Base-by-base conservation (phyloP, 1,140 invertebrate genomes). In the Pseudachorutes palmiensis region DNA sequence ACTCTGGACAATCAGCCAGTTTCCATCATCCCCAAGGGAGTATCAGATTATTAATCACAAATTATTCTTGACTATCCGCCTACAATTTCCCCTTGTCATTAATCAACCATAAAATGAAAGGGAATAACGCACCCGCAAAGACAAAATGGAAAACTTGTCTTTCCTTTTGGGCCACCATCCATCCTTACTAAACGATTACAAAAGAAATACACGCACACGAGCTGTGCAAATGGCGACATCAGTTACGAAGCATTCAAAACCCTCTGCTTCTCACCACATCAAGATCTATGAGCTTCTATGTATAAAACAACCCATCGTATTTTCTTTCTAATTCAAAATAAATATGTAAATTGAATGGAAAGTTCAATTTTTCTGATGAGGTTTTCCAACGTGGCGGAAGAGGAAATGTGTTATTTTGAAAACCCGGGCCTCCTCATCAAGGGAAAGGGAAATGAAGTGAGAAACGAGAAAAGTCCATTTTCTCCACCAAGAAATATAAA, bases 41-140 rank as follows among this genome's bases (percentile, higher is more conserved):
- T 45, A 45, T n/a, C n/a, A 45, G 36, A 45, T 45, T 45, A 45
- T 45, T 45, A 45, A 45, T 45, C 36, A 45, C n/a, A n/a, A n/a
- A n/a, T n/a, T 12, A 45, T 45, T 45, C 36, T 45, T 45, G 36
- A 9, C 36, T 12, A 45, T 19, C 36, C 36, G 19, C 36, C 36
- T 45, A 9, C 36, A 12, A 45, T 45, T 9, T 19, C 9, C 19
- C 19, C 36, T 19, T 45, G 36, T 45, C 36, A 45, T 45, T 45
- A 45, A 45, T 45, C 36, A 45, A 45, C 36, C 19, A 45, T 45
- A 12, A 45, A 45, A 45, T 19, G 9, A 9, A 45, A 45, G 36
- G 36, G 19, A 45, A 19, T 12, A 45, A 45, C 36, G 9, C 19
- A 45, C 36, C 19, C 19, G 9, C 36, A n/a, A n/a, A n/a, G n/a